These are phyloP conservation scores for Epirrhoe tristata DNA, from an alignment of 2,888 invertebrate species.

Conservation along the genomic window DNA sequence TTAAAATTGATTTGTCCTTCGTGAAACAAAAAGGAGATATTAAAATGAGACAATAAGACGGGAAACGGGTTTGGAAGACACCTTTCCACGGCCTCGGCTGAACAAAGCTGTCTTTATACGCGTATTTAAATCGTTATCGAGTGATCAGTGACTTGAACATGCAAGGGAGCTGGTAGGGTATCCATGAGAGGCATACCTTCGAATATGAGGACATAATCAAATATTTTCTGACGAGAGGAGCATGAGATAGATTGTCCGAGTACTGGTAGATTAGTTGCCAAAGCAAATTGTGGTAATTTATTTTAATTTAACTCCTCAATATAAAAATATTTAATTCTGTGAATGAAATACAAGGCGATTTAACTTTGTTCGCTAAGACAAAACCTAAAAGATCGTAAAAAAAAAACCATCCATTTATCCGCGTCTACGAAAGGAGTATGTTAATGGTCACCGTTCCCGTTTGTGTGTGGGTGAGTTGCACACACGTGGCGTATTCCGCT, in stretches of 20 bases:
- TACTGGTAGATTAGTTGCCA: no score
- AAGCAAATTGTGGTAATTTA: no score
- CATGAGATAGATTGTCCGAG: no score
- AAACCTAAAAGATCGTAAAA: no score
- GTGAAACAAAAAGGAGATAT: conserved; percentile 39
- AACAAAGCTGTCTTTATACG: conserved; percentile 49
- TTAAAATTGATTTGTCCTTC: conserved; percentile 36
- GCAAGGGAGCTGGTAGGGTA: conserved; percentile 22
- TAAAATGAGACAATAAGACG: conserved; percentile 42
- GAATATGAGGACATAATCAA: background rate
- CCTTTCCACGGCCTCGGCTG: conserved; percentile 51
- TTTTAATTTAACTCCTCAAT: no score
- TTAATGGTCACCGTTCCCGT: conserved; percentile 36
- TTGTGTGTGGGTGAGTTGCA: conserved; percentile 48
- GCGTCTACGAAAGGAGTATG: conserved; percentile 18
- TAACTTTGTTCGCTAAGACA: no score
- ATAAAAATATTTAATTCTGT: no score
- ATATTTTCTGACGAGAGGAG: no score
- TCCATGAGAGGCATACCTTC: background rate
- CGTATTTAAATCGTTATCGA: conserved; percentile 26
- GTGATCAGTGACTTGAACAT: conserved; percentile 29
- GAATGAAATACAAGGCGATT: no score
- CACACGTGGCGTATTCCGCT: conserved; percentile 42
- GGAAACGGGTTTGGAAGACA: conserved; percentile 53
- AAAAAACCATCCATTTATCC: background rate